These are phyloP conservation scores for Chaetops frenatus DNA, from an alignment of 2,113 vertebrate species.

Conservation along the genomic window DNA sequence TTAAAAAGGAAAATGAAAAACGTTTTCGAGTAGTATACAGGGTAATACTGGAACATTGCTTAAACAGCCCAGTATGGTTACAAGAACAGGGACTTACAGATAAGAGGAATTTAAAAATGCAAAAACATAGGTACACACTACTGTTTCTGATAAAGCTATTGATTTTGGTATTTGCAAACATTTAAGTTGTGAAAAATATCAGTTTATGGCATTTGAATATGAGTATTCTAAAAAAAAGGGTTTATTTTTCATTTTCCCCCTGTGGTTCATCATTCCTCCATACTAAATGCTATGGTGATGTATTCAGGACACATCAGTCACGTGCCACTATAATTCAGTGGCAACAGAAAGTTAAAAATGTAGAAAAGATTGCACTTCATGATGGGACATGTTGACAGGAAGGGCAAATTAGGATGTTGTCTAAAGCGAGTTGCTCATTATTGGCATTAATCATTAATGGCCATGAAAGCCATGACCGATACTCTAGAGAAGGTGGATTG, in stretches of 20 bases:
- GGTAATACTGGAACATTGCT: not conserved
- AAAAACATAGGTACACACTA: not conserved
- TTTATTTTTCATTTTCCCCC: not conserved
- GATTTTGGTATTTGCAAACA: not conserved
- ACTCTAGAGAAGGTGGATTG: not conserved
- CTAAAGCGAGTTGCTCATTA: not conserved
- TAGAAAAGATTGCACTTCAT: not conserved
- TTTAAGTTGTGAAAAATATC: not conserved
- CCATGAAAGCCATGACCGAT: accelerated
- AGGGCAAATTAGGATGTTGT: not conserved
- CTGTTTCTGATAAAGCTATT: not conserved
- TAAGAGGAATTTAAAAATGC: not conserved
- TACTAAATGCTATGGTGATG: not conserved
- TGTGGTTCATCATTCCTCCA: not conserved
- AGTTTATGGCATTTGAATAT: not conserved
- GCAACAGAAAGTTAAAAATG: not conserved
- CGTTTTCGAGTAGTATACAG: not conserved
- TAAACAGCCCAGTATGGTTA: not conserved
- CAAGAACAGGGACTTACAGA: not conserved
- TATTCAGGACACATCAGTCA: not conserved
- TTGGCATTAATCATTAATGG: not conserved
- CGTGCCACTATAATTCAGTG: not conserved
- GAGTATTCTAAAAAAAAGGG: not conserved
- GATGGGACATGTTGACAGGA: not conserved
- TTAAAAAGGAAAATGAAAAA: conserved; percentile 28